Evolutionary conservation across 2,888 invertebrate species (phyloP), one percentile per base, ranked within the genome.

Genomic region (Noctua pronuba): DNA sequence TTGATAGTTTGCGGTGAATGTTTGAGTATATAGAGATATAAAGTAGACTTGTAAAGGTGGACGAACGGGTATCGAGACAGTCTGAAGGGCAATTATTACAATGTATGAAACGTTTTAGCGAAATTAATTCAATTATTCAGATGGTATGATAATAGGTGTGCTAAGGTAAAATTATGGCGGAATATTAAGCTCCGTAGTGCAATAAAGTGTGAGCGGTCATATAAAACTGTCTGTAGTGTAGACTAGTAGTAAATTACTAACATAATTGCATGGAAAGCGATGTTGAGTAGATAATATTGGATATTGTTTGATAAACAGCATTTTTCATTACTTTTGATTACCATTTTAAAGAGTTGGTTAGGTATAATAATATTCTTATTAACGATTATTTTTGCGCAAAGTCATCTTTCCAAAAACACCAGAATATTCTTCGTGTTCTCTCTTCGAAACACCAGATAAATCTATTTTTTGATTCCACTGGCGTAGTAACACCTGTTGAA

Each of bases 91-190:
- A 84, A 79, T 86, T 80, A 86, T 77, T 75, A 83, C 84, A 86
- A 80, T 86, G 86, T 86, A 86, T 79, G 78, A 80, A 78, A 84
- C 77, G 84, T 86, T 86, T 85, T 78, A 86, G 74, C 73, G 74
- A 75, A 84, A 86, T 86, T 74, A 86, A 86, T 84, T 86, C 84
- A 80, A 84, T 80, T 86, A 86, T 86, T 80, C 84, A 78, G 71
- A 85, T 86, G 76, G 69, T 80, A 85, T 80, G 80, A 74, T 80
- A 86, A 86, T 84, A 70, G 66, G 69, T 75, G 55, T 80, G 58
- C 60, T 80, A 52, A 78, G 78, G 62, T 73, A 78, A 84, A 86
- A 65, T 77, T 77, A 84, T 85, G 44, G 73, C 6, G 24, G 71
- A 67, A 76, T 73, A 85, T 83, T 68, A 74, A 74, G 66, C 85